Base-by-base conservation (phyloP, 2,797 vertebrate genomes). In the Thamnophis elegans region DNA sequence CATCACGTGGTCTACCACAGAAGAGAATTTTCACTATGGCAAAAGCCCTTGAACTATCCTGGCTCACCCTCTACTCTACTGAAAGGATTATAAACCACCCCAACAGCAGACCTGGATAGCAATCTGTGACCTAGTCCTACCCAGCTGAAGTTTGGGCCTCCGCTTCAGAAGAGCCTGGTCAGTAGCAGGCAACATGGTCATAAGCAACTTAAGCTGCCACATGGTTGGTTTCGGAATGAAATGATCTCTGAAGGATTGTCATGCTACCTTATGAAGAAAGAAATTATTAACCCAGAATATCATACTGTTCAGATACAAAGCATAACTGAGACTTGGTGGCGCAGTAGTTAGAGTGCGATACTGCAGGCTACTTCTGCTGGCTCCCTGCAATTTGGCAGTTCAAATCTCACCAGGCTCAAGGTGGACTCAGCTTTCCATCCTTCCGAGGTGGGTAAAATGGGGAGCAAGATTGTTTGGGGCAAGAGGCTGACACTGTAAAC, bases 1-100 rank as follows among this genome's bases (percentile, higher is more conserved):
- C 22, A 22, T 16, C 36, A 78, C 1, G 0, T 78, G 36, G 32
- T 78, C 36, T 78, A 78, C 36, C 97, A 95, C 93, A 88, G 94
- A 96, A 96, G 95, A 14, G 42, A 16, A 11, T 26, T 16, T 28
- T 47, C 42, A 28, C 26, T 10, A 51, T 89, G 26, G 42, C 51
- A 89, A 89, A 89, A 89, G 36, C 2, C 59, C 25, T 14, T 36
- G 9, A 78, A 78, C n/a, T 14, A 54, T 25, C 2, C 65, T 68
- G 51, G 9, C 3, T 7, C 5, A 68, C 2, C 22, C 12, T 10
- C 2, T 42, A 32, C 14, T 16, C 47, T 10, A 36, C 65, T 65
- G 5, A 42, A 18, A 88, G 16, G 36, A 59, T 18, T 9, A 62
- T 42, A 68, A 68, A 68, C 65, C n/a, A 68, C 73, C 36, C 20